A percentile compares a stretch with the other conserved stretches of the same genome.
phyloP scores from a whole-genome alignment of 1,140 invertebrate genomes.

The Vollenhovia emeryi region DNA sequence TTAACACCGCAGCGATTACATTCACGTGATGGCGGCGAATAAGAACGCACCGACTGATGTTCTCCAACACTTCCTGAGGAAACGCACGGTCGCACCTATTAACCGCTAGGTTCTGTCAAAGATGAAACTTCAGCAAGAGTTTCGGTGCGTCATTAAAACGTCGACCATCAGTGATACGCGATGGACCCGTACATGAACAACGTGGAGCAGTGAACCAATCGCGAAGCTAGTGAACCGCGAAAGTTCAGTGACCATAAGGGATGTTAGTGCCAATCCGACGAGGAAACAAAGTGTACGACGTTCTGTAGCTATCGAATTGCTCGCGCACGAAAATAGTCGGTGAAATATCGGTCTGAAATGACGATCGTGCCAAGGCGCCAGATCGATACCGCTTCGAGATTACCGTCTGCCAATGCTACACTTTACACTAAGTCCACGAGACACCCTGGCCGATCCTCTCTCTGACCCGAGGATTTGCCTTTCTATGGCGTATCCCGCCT shows the following conservation, averaged over 20 bases:
- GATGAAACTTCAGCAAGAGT: not conserved
- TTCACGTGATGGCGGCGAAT: not conserved
- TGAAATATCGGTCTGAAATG: constrained; percentile 69
- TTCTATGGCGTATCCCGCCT: not conserved
- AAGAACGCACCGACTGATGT: not conserved
- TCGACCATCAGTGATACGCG: constrained; percentile 48
- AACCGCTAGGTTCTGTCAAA: not conserved
- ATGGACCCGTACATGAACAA: constrained; percentile 60
- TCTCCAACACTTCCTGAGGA: not conserved
- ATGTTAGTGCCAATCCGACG: constrained; percentile 79
- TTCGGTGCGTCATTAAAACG: not conserved
- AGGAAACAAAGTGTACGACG: constrained; percentile 77
- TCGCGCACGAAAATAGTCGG: constrained; percentile 79
- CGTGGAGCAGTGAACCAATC: constrained; percentile 54
- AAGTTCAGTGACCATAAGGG: constrained; percentile 84
- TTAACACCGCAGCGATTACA: not conserved
- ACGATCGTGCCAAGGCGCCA: constrained; percentile 67
- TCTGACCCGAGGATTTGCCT: not conserved
- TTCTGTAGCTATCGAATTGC: constrained; percentile 74
- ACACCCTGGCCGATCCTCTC: not conserved
- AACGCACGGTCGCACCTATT: not conserved
- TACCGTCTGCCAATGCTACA: not conserved
- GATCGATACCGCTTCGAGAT: constrained; percentile 56
- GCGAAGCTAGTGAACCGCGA: constrained; percentile 68
- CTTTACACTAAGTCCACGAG: not conserved